A percentile compares a stretch with the other conserved stretches of the same genome.
phyloP scores from a whole-genome alignment of 2,888 invertebrate species.

The Aphidius colemani region DNA sequence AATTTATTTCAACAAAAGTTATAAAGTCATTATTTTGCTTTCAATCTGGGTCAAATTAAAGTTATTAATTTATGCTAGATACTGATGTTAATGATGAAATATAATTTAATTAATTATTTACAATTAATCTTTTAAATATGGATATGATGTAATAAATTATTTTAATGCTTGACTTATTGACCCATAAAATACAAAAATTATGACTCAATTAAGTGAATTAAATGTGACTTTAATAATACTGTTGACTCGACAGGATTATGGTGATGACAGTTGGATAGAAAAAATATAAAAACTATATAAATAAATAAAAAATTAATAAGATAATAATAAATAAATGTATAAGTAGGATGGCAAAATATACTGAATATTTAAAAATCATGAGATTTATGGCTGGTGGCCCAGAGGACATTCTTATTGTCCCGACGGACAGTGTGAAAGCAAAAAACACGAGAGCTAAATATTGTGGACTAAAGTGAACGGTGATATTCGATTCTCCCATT shows the following conservation, averaged over 20 bases:
- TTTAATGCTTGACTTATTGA: constrained; percentile 11
- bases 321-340: constrained; percentile 18
- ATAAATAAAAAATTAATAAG: constrained; percentile 22
- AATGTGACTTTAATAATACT: constrained; percentile 9
- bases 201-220: constrained; percentile 17
- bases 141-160: neutral
- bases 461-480: constrained; percentile 2
- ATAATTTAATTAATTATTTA: too few relatives aligned
- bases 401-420: constrained; percentile 15
- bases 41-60: too few relatives aligned
- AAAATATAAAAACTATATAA: constrained; percentile 20
- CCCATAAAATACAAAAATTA: constrained; percentile 6
- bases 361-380: constrained; percentile 25
- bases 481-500: neutral
- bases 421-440: constrained; percentile 14
- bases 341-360: constrained; percentile 18
- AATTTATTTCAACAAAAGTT: too few relatives aligned
- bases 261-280: too few relatives aligned
- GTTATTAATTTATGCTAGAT: too few relatives aligned
- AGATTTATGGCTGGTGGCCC: constrained; percentile 8
- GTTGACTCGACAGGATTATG: neutral
- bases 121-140: too few relatives aligned
- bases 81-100: too few relatives aligned
- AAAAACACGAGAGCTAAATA: constrained; percentile 6
- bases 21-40: too few relatives aligned